Evolutionary conservation across 2,113 vertebrate genomes (phyloP).

Genomic region (Silurus meridionalis): DNA sequence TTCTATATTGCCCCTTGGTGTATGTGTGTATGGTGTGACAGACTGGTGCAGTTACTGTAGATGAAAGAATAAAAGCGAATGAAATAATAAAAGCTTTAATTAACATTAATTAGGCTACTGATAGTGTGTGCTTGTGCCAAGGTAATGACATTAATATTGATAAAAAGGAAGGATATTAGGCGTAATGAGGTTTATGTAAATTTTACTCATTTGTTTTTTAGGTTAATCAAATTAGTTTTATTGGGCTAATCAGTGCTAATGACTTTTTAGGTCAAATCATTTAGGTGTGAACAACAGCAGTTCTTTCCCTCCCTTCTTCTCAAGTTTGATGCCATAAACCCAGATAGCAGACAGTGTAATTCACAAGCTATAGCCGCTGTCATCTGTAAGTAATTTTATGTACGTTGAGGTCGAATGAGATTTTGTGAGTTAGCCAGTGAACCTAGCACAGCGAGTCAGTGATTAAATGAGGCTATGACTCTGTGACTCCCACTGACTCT

Average conservation of each 20-base stretch:
- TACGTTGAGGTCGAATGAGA: no score
- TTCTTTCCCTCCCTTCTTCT: neutral
- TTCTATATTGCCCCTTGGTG: no score
- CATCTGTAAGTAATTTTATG: no score
- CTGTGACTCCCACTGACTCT: no score
- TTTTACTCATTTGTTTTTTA: neutral
- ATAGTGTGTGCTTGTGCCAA: neutral
- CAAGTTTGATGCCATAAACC: neutral
- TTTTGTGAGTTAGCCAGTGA: neutral
- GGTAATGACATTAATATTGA: neutral
- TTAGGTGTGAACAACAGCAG: slow-evolving; percentile 11
- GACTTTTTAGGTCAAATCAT: neutral
- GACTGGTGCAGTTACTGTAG: neutral
- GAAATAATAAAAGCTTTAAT: neutral
- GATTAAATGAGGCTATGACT: no score
- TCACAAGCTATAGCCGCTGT: neutral
- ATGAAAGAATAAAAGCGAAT: neutral
- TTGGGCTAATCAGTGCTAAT: slow-evolving; percentile 18
- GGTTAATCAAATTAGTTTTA: neutral
- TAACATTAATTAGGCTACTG: neutral
- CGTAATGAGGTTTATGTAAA: slow-evolving; percentile 8
- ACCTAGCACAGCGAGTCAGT: neutral
- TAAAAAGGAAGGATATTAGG: neutral
- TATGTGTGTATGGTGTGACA: neutral
- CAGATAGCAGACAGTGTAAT: neutral